These are phyloP conservation scores for Drosophila fulvimacula DNA, from an alignment of 2,888 invertebrate species.

Conservation along the genomic window DNA sequence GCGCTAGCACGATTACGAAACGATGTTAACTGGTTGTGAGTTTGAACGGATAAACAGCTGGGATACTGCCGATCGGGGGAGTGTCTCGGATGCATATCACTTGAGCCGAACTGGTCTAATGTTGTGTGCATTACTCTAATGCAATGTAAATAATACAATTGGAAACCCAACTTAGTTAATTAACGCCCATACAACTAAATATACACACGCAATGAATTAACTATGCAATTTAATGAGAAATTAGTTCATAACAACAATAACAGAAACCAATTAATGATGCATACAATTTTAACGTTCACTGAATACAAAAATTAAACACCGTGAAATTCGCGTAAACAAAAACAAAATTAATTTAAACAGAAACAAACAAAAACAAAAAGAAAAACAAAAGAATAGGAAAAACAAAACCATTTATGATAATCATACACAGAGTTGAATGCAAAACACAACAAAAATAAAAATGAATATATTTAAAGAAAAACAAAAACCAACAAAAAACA, in stretches of 20 bases:
- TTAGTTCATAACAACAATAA: constrained; percentile 58
- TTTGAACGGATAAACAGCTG: constrained; percentile 61
- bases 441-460: constrained; percentile 19
- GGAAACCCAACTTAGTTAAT: constrained; percentile 57
- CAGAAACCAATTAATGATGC: constrained; percentile 49
- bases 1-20: constrained; percentile 57
- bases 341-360: constrained; percentile 30
- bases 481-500: constrained; percentile 20
- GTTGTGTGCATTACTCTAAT: constrained; percentile 82
- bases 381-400: constrained; percentile 24
- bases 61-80: constrained; percentile 37
- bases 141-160: constrained; percentile 62
- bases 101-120: constrained; percentile 66
- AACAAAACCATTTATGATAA: constrained; percentile 63
- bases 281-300: constrained; percentile 74
- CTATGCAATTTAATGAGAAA: constrained; percentile 60
- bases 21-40: constrained; percentile 73
- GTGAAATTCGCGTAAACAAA: constrained; percentile 38
- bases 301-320: constrained; percentile 44
- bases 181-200: constrained; percentile 50
- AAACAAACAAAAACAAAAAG: constrained; percentile 4
- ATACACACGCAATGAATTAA: constrained; percentile 54
- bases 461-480: constrained; percentile 32
- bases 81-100: constrained; percentile 59
- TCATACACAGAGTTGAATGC: constrained; percentile 60